phyloP scores from a whole-genome alignment of 1,140 invertebrate species.

The Diabrotica virgifera region DNA sequence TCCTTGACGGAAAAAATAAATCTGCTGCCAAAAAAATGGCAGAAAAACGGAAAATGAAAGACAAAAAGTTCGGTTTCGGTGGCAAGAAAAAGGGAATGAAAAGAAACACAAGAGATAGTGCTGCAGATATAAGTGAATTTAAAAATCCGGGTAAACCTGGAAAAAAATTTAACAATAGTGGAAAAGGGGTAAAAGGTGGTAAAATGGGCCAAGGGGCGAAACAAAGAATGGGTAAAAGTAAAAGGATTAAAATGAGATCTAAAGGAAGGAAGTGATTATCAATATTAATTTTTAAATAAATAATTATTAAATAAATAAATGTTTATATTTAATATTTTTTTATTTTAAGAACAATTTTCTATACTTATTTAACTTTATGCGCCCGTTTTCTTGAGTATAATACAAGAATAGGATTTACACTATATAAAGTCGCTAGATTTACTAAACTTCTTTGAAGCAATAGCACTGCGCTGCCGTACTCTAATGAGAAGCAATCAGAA shows the following conservation, averaged over 20 bases:
- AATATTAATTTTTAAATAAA: no score
- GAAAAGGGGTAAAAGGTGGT: conserved; percentile 24
- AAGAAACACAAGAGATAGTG: conserved; percentile 80
- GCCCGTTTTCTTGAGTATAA: no score
- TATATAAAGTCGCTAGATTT: no score
- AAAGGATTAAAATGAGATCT: conserved; percentile 35
- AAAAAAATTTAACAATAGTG: conserved; percentile 24
- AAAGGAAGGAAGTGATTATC: conserved; percentile 25
- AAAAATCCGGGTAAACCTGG: conserved; percentile 29
- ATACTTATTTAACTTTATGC: no score
- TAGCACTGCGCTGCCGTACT: no score
- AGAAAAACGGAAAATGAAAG: conserved; percentile 67
- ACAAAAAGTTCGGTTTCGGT: conserved; percentile 91
- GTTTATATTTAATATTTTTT: no score
- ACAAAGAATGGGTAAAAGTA: conserved; percentile 40
- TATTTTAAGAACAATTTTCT: no score
- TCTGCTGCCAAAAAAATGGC: conserved; percentile 51
- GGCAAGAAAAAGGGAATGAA: conserved; percentile 92
- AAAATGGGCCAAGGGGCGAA: conserved; percentile 36
- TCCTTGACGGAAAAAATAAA: conserved; percentile 71
- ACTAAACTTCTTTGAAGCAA: no score
- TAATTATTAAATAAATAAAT: no score
- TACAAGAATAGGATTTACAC: no score
- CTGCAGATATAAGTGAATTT: conserved; percentile 62
- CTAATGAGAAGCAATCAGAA: no score